These are phyloP conservation scores for Spodoptera picta DNA, from an alignment of 2,888 invertebrate genomes.

Conservation along the genomic window DNA sequence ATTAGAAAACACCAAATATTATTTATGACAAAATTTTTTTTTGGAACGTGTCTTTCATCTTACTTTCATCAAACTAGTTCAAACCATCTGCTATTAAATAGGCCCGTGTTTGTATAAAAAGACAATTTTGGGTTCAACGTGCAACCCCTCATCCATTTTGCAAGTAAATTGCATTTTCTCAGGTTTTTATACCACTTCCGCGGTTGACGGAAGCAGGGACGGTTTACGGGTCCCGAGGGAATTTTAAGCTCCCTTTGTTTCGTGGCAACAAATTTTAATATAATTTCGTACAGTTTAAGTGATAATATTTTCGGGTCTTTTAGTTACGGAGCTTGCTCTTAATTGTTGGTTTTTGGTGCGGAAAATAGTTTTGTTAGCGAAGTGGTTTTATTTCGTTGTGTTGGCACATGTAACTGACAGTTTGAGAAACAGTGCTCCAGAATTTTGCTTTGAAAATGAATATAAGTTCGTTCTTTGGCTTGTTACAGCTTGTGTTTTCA, in stretches of 20 bases:
- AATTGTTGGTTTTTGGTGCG: conserved; percentile 31
- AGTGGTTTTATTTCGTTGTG: conserved; percentile 29
- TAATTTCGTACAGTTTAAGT: conserved; percentile 54
- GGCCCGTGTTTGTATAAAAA: conserved; percentile 44
- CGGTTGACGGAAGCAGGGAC: conserved; percentile 44
- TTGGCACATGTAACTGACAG: conserved; percentile 25
- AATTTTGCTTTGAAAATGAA: conserved; percentile 13
- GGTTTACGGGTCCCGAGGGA: conserved; percentile 45
- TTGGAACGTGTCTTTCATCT: conserved; percentile 33
- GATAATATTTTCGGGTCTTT: conserved; percentile 49
- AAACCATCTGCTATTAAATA: conserved; percentile 47
- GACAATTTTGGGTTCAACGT: conserved; percentile 45
- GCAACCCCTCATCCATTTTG: conserved; percentile 58
- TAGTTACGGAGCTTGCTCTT: conserved; percentile 22
- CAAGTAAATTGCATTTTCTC: conserved; percentile 61
- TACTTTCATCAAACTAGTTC: conserved; percentile 39
- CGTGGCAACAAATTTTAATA: conserved; percentile 49
- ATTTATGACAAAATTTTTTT: conserved; percentile 32
- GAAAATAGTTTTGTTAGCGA: conserved; percentile 26
- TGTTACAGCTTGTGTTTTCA: conserved; percentile 2
- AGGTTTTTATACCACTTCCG: conserved; percentile 55
- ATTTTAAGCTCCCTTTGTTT: conserved; percentile 52
- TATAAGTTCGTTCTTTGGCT: background rate
- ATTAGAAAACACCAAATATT: no score
- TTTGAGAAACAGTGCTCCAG: conserved; percentile 10